Percentiles rank a stretch among this genome's conserved stretches.
phyloP scores from a whole-genome alignment of 2,113 vertebrate species.

The Azemiops feae region DNA sequence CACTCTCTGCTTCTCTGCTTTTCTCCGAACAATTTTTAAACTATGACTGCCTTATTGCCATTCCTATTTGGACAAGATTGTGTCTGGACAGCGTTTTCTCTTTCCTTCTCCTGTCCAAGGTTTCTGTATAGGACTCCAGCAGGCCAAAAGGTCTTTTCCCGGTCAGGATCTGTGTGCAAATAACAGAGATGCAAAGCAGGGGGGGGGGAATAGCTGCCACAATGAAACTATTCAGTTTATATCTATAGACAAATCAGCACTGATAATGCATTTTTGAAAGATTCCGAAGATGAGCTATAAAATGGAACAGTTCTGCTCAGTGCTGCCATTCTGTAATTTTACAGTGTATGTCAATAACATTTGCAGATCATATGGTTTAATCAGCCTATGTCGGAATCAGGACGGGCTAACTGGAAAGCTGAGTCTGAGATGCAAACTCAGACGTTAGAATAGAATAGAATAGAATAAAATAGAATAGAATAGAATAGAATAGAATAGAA shows the following conservation, averaged over 20 bases:
- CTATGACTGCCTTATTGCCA: not conserved
- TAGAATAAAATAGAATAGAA: too few relatives aligned
- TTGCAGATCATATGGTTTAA: not conserved
- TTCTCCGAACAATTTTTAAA: not conserved
- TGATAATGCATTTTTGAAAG: constrained; percentile 5
- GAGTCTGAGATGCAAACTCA: not conserved
- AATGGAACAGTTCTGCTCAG: constrained; percentile 28
- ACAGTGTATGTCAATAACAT: constrained; percentile 17
- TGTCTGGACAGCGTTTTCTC: constrained; percentile 31
- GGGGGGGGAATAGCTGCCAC: not conserved
- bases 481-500: too few relatives aligned
- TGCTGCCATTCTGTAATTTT: constrained; percentile 21
- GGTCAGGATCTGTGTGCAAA: not conserved
- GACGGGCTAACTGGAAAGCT: constrained; percentile 43
- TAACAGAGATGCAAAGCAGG: constrained; percentile 39
- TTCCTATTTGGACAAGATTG: not conserved
- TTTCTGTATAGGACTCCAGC: constrained; percentile 23
- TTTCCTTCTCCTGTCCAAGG: constrained; percentile 16
- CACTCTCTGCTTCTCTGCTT: not conserved
- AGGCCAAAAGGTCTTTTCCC: constrained; percentile 5
- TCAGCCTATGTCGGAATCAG: constrained; percentile 38
- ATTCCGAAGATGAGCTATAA: constrained; percentile 19
- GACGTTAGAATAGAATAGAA: too few relatives aligned
- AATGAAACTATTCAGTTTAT: constrained; percentile 39
- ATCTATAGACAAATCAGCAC: constrained; percentile 7